phyloP scores from a whole-genome alignment of 2,113 vertebrate genomes.

The Corythaixoides concolor region DNA sequence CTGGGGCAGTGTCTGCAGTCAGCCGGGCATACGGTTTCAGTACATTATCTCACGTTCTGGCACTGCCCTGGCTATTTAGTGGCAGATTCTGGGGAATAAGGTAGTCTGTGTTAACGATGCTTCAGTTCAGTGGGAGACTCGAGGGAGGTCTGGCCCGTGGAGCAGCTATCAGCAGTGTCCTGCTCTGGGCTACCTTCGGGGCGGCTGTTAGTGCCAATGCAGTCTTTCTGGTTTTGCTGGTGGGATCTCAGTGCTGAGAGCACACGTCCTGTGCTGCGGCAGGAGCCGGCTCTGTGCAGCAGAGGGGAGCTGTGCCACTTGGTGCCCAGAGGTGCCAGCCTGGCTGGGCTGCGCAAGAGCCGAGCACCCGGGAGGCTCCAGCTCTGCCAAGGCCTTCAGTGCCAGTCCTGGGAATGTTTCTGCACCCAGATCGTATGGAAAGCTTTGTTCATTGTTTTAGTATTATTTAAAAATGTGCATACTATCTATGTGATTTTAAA shows the following conservation, averaged over 20 bases:
- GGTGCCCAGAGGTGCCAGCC: background rate
- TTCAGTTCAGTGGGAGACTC: background rate
- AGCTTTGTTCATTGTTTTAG: background rate
- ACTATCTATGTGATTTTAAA: slow-evolving; percentile 16
- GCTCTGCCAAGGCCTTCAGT: background rate
- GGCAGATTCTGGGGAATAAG: background rate
- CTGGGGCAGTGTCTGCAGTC: background rate
- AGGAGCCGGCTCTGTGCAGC: background rate
- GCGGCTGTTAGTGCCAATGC: background rate
- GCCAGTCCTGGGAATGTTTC: background rate
- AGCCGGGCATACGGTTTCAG: background rate
- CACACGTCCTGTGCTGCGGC: accelerated
- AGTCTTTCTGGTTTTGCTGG: background rate
- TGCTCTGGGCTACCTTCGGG: background rate
- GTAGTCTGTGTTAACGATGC: background rate
- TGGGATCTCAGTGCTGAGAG: background rate
- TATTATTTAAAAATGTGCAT: slow-evolving; percentile 37
- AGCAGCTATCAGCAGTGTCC: background rate
- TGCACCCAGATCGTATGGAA: background rate
- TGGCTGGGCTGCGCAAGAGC: background rate
- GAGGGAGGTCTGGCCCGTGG: background rate
- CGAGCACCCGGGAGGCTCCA: background rate
- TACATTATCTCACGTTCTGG: background rate
- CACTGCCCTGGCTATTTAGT: background rate
- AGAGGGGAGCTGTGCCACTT: background rate